phyloP scores from a whole-genome alignment of 2,113 vertebrate species.

The Tor tambroides region DNA sequence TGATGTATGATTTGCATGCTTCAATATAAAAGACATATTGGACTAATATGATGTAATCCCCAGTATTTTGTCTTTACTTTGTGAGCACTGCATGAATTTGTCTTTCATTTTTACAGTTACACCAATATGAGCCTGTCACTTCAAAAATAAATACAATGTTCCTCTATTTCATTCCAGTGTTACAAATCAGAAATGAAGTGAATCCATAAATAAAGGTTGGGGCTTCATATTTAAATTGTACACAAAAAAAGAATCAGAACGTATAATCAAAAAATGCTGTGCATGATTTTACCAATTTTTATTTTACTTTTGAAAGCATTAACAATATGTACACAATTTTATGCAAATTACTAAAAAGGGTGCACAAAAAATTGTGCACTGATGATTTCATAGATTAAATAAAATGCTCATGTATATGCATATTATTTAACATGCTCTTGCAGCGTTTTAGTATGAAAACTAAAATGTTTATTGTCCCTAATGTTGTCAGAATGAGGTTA shows the following conservation, averaged over 20 bases:
- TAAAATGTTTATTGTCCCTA: not conserved
- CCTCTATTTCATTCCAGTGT: not conserved
- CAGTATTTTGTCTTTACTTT: slow-evolving; percentile 4
- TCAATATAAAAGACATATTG: not conserved
- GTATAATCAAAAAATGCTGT: not conserved
- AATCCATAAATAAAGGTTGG: not conserved
- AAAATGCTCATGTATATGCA: not conserved
- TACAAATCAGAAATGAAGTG: not conserved
- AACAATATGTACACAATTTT: no score
- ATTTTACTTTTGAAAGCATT: not conserved
- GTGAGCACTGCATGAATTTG: slow-evolving; percentile 37
- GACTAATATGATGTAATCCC: not conserved
- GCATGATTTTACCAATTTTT: not conserved
- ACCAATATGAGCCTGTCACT: not conserved
- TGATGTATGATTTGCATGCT: slow-evolving; percentile 39
- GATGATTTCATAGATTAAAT: not conserved
- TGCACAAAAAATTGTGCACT: not conserved
- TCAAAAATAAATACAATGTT: not conserved
- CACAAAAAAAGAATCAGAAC: no score
- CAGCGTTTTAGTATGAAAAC: not conserved
- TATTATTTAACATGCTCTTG: not conserved
- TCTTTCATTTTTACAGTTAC: not conserved
- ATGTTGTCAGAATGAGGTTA: not conserved
- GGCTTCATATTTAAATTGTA: not conserved
- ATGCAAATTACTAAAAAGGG: not conserved